A percentile compares a stretch with the other conserved stretches of the same genome.
Evolutionary conservation across 2,797 vertebrate species (phyloP).

Genomic region (Coccyzus lansbergi): DNA sequence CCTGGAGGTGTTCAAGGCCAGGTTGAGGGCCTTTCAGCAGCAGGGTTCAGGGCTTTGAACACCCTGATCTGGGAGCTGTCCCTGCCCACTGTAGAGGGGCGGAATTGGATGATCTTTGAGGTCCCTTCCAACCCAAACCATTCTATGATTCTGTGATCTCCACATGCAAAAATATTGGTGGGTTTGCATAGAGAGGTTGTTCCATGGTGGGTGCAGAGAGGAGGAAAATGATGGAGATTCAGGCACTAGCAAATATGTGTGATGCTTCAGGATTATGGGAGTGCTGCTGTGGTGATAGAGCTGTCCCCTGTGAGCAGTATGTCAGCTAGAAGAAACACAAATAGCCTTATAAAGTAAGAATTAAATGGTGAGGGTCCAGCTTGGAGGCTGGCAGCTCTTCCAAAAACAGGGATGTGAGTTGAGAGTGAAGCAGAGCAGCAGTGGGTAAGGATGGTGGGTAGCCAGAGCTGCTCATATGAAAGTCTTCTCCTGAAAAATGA

Average conservation of each 20-base stretch:
- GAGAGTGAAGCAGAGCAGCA: background rate
- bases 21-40: too few relatives aligned
- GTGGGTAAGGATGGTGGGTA: background rate
- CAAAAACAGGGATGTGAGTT: rapidly evolving
- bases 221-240: background rate
- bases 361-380: rapidly evolving
- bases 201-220: background rate
- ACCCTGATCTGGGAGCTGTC: too few relatives aligned
- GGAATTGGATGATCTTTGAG: too few relatives aligned
- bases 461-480: background rate
- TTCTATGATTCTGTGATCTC: too few relatives aligned
- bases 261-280: background rate
- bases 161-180: background rate
- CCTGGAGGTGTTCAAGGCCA: too few relatives aligned
- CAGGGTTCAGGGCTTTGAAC: too few relatives aligned
- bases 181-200: background rate
- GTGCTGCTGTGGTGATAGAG: rapidly evolving
- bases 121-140: too few relatives aligned
- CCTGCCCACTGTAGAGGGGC: too few relatives aligned
- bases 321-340: background rate
- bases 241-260: rapidly evolving
- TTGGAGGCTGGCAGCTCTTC: background rate
- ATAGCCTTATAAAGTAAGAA: background rate
- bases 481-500: background rate
- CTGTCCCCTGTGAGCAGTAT: background rate